Evolutionary conservation across 1,140 invertebrate species (phyloP), one percentile per base, ranked within the genome.

Genomic region (Pomacea maculata): DNA sequence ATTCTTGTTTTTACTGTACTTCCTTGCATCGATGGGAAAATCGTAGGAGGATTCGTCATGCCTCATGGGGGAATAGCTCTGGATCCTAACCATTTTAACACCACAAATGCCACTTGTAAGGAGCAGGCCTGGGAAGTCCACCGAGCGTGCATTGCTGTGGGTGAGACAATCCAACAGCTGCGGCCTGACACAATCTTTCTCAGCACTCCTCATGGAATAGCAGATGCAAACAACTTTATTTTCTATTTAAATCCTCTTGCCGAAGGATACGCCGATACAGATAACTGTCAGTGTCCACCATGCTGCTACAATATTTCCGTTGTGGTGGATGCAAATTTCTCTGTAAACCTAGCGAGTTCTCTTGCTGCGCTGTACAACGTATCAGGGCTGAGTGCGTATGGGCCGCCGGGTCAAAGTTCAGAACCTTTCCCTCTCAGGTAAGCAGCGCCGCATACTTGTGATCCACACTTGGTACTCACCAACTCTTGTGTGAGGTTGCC

Each of bases 61-160:
- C 86, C 86, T 76, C 86, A 87, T 54, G 86, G 86, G 8, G 84
- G 86, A 8, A 87, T 87, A 25, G 86, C 83, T 25, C 70, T 87
- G 25, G 84, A 83, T 70, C 86, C 86, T 17, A 29, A 29, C 6
- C 73, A 84, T 70, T 87, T 87, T 63, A 85, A 87, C 72, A 82
- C 84, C 7, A 85, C 86, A 67, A 87, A 87, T 68, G 19, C 76
- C 67, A 87, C 86, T 2, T 79, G 83, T 15, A 82, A 75, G 57
- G 52, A 80, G 21, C 78, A 85, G 25, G 86, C 84, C 17, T 83
- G 80, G 80, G 73, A 82, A 77, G 55, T 87, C 52, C 83, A 87
- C 73, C 29, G 79, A 19, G 81, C 84, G 0, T 87, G 82, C 54
- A 57, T 25, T 15, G 14, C 72, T 19, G 80, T 85, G 9, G 84